phyloP scores from a whole-genome alignment of 1,140 invertebrate species.

The Tribolium madens region DNA sequence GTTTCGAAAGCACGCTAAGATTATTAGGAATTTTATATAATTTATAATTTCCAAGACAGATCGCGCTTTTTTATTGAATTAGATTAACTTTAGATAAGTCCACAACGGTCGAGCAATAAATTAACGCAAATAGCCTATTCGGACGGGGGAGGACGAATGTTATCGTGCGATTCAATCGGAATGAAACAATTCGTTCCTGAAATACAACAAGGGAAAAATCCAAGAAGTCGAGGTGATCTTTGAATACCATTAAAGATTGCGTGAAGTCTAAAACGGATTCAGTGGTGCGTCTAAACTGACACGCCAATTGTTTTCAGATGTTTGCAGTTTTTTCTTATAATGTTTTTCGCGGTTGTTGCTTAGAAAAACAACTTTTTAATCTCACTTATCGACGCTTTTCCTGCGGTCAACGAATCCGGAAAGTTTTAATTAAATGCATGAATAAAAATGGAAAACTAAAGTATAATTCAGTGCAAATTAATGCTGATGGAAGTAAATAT shows the following conservation, averaged over 20 bases:
- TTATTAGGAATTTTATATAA: constrained; percentile 64
- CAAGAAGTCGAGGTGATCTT: neutral
- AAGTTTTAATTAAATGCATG: constrained; percentile 7
- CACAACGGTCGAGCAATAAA: constrained; percentile 40
- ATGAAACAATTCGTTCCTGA: constrained; percentile 23
- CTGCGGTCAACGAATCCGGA: constrained; percentile 18
- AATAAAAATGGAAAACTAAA: constrained; percentile 4
- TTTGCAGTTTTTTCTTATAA: constrained; percentile 8
- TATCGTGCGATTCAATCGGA: constrained; percentile 27
- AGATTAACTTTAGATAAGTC: constrained; percentile 44
- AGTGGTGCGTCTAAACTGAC: constrained; percentile 23
- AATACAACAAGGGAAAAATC: neutral
- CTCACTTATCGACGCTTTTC: neutral
- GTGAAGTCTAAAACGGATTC: neutral
- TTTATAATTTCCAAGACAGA: constrained; percentile 62
- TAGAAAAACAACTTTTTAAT: constrained; percentile 5
- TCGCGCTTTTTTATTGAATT: constrained; percentile 52
- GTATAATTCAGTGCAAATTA: neutral
- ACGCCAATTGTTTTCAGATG: constrained; percentile 11
- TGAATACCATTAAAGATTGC: constrained; percentile 23
- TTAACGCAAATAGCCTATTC: constrained; percentile 41
- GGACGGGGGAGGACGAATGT: constrained; percentile 30
- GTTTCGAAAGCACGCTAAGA: constrained; percentile 60
- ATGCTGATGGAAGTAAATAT: no score
- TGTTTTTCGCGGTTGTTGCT: neutral